A percentile compares a stretch with the other conserved stretches of the same genome.
phyloP scores from a whole-genome alignment of 2,113 vertebrate genomes.

The Cairina moschata region DNA sequence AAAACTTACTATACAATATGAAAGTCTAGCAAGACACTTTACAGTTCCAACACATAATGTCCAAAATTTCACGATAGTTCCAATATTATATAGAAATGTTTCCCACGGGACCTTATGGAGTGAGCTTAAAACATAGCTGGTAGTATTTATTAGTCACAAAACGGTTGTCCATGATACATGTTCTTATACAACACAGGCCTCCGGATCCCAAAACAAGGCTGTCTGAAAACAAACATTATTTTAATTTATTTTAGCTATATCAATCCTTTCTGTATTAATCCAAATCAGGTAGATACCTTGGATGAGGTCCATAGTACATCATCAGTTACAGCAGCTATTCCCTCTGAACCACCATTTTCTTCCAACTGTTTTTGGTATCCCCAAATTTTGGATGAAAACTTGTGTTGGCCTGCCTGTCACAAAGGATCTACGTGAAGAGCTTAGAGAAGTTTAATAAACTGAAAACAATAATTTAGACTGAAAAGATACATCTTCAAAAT shows the following conservation, averaged over 20 bases:
- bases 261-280: neutral
- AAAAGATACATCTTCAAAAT: neutral
- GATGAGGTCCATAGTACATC: neutral
- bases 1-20: neutral
- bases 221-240: too few relatives aligned
- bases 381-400: neutral
- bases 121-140: neutral
- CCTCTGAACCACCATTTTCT: neutral
- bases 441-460: neutral
- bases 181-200: neutral
- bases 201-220: neutral
- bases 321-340: accelerated
- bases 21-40: neutral
- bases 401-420: neutral
- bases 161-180: neutral
- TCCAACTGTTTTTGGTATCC: neutral
- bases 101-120: neutral
- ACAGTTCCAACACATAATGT: neutral
- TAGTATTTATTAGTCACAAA: neutral
- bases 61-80: neutral
- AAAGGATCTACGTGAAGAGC: neutral
- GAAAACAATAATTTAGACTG: neutral
- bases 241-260: neutral
- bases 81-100: neutral
- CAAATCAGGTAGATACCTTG: too few relatives aligned